Conservation (phyloP, 2,888 invertebrate genomes). For the Sympetrum striolatum region DNA sequence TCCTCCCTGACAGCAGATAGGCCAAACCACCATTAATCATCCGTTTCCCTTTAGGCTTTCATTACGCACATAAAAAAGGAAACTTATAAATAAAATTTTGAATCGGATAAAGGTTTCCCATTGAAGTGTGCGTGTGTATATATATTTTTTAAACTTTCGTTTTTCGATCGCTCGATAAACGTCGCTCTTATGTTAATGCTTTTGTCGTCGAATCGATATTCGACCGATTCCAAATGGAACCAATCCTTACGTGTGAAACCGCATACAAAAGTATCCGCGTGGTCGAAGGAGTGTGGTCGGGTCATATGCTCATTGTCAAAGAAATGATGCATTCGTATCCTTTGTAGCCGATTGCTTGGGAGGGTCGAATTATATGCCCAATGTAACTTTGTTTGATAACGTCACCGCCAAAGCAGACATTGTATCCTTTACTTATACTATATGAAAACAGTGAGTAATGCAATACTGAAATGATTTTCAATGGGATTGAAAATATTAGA, state of each 20-base stretch:
- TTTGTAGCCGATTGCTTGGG: neutral
- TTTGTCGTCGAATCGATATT: conserved; percentile 16
- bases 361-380: neutral
- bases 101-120: conserved; percentile 30
- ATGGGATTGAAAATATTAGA: too few species aligned
- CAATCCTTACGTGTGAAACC: conserved; percentile 2
- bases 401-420: neutral
- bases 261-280: conserved; percentile 27
- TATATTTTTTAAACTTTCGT: neutral
- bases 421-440: neutral
- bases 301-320: conserved; percentile 23
- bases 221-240: conserved; percentile 2
- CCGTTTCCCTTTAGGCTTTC: conserved; percentile 33
- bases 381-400: neutral
- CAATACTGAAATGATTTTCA: too few species aligned
- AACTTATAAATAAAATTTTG: conserved; percentile 35
- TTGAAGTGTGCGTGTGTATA: neutral
- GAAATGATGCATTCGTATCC: neutral
- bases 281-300: conserved; percentile 25
- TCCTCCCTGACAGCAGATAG: conserved; percentile 3
- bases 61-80: conserved; percentile 23
- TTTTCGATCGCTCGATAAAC: conserved; percentile 3
- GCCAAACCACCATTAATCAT: conserved; percentile 32
- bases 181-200: conserved; percentile 40
- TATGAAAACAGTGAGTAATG: too few species aligned